A percentile compares a stretch with the other conserved stretches of the same genome.
phyloP scores from a whole-genome alignment of 2,888 invertebrate species.

The Agrochola lychnidis region DNA sequence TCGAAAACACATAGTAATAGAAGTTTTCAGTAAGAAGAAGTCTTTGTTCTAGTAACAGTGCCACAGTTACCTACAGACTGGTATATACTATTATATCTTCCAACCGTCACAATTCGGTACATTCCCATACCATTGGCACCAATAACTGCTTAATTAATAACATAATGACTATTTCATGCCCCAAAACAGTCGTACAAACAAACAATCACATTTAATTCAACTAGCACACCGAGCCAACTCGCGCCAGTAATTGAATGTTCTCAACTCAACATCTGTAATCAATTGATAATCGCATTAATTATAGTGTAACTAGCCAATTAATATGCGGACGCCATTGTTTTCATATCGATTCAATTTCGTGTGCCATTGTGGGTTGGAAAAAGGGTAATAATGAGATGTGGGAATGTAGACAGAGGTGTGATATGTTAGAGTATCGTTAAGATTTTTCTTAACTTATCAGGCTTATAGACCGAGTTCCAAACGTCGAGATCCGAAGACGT shows the following conservation, averaged over 20 bases:
- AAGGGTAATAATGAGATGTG: conserved; percentile 8
- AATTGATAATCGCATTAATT: conserved; percentile 71
- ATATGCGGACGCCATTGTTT: conserved; percentile 58
- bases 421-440: not conserved
- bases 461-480: too few species aligned
- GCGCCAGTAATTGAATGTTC: conserved; percentile 64
- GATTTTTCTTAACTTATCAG: too few species aligned
- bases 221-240: conserved; percentile 41
- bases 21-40: not conserved
- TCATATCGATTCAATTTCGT: conserved; percentile 30
- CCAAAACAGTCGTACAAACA: conserved; percentile 46
- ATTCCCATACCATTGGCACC: not conserved
- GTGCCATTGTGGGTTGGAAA: conserved; percentile 19
- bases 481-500: too few species aligned
- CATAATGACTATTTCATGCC: not conserved
- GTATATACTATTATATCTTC: not conserved
- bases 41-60: not conserved
- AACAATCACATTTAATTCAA: conserved; percentile 50
- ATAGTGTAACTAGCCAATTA: conserved; percentile 62
- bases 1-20: not conserved
- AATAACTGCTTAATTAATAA: conserved; percentile 4
- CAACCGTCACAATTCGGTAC: not conserved
- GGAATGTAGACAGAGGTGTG: not conserved
- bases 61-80: too few species aligned
- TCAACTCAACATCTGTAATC: conserved; percentile 65